Evolutionary conservation across 1,140 invertebrate genomes (phyloP), one percentile per base, ranked within the genome.

Genomic region (Amphibalanus amphitrite): DNA sequence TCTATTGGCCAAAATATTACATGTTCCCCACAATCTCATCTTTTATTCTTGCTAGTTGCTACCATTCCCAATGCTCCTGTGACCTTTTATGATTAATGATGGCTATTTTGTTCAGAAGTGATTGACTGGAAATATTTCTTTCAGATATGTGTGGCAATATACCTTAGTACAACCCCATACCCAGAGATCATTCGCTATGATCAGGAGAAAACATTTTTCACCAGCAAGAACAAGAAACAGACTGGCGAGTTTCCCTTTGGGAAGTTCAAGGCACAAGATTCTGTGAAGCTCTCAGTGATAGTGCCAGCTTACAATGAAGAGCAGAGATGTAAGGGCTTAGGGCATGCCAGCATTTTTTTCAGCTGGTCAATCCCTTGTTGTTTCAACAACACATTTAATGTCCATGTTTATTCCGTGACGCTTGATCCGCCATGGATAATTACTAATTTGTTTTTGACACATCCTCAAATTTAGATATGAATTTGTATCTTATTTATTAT

Each of bases 231-330:
- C 23, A 23, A 26, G 64, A 23, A 26, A 23, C 64, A 26, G 23
- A 65, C 4, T 6, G 20, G 6, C 10, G 23, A 65, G 64, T 65
- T 65, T 65, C 64, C 20, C 4, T 65, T 65, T 26, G 64, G 64
- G 6, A 23, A n/a, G 64, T 26, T 65, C 23, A 65, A 65, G 64
- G 4, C 64, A 6, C 23, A 65, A 6, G 64, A 65, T 26, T 23
- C 23, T 6, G 64, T 65, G 23, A 26, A 65, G 20, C 82, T 97
- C 40, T 93, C 91, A 82, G 88, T 98, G 17, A 86, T 98, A 76
- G 85, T 98, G 74, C 95, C 95, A 76, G 94, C 95, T n/a, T 98
- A 94, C 77, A 93, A 97, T 86, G 95, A 98, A 83, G 89, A 96
- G 82, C 78, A 86, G 74, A 85, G 95, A 83, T 84, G 93, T 95